phyloP scores from a whole-genome alignment of 2,888 invertebrate species.

The Boloria selene region DNA sequence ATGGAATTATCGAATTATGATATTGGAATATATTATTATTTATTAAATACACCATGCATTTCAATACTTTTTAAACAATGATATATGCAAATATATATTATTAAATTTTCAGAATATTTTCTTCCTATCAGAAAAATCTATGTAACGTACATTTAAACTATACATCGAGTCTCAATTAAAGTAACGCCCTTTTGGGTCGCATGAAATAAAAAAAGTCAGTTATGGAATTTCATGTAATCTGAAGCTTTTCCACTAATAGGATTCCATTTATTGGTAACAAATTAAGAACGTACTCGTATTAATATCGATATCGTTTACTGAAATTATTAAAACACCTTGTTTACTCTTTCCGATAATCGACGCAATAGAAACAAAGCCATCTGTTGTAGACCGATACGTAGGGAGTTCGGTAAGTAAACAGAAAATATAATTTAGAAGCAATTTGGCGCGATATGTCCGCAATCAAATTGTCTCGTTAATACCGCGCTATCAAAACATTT shows the following conservation, averaged over 20 bases:
- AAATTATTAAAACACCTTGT: conserved; percentile 33
- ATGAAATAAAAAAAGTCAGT: too few species aligned
- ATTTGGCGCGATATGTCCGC: conserved; percentile 82
- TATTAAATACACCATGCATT: not conserved
- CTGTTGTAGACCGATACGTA: conserved; percentile 61
- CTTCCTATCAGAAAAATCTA: too few species aligned
- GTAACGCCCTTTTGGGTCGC: too few species aligned
- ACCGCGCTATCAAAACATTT: conserved; percentile 82
- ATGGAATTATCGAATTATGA: conserved; percentile 34
- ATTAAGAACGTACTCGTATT: conserved; percentile 5
- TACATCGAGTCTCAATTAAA: too few species aligned
- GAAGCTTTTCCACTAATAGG: too few species aligned
- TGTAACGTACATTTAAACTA: too few species aligned
- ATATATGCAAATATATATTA: not conserved
- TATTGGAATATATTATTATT: not conserved
- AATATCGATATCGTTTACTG: conserved; percentile 25
- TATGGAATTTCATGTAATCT: not conserved
- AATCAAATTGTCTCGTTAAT: conserved; percentile 83
- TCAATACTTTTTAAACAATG: not conserved
- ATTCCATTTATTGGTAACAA: not conserved
- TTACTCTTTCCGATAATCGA: conserved; percentile 61
- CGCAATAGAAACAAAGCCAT: conserved; percentile 71
- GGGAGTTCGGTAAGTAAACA: conserved; percentile 82
- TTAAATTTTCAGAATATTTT: too few species aligned
- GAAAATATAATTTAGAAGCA: conserved; percentile 83